These are phyloP conservation scores for Lasiurus cinereus DNA, from an alignment of 2,113 vertebrate genomes.

Conservation along the genomic window DNA sequence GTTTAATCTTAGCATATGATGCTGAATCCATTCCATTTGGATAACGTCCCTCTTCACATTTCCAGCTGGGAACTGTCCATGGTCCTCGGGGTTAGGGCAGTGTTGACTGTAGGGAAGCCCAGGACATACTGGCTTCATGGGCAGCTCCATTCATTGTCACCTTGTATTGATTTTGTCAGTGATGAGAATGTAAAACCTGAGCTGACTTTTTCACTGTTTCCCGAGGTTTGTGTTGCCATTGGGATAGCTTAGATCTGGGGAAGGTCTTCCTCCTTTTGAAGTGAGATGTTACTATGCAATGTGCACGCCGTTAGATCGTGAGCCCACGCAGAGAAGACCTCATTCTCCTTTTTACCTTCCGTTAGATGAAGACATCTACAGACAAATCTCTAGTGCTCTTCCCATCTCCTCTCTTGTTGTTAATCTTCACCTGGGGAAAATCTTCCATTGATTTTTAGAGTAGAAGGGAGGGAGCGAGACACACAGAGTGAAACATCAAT, in stretches of 20 bases:
- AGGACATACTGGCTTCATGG: neutral
- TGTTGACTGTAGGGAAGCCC: neutral
- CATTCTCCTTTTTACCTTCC: neutral
- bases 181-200: neutral
- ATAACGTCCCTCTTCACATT: neutral
- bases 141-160: neutral
- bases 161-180: neutral
- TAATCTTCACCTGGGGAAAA: too few species aligned
- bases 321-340: neutral
- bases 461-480: too few species aligned
- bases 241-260: neutral
- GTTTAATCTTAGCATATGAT: neutral
- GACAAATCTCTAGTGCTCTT: neutral
- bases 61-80: constrained; percentile 62
- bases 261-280: neutral
- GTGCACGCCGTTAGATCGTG: neutral
- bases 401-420: too few species aligned
- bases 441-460: too few species aligned
- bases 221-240: neutral
- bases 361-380: neutral
- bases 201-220: neutral
- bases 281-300: neutral
- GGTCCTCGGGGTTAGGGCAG: constrained; percentile 38
- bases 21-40: neutral
- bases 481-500: too few species aligned